Base-by-base conservation (phyloP, 2,797 vertebrate genomes). In the Ispidina lecontei region DNA sequence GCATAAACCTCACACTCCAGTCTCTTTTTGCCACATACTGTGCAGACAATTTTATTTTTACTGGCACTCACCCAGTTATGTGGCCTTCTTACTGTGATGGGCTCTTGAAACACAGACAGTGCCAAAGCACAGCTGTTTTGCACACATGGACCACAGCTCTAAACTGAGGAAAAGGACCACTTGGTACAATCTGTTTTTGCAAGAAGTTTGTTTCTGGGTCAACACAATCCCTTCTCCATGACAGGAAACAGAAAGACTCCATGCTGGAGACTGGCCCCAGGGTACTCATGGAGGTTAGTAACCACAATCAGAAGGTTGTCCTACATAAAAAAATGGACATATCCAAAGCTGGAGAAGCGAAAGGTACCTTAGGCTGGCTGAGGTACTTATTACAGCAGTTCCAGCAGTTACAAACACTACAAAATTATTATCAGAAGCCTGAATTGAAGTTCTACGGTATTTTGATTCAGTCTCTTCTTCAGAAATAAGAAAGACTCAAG, bases 101-200 rank as follows among this genome's bases (percentile, higher is more conserved):
- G 14, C 28, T 16, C 37, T 73, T 49, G 29, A 28, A 10, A 54
- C 12, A 51, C 28, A 70, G 52, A 55, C 14, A 72, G 43, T n/a
- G 35, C 46, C n/a, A 44, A 55, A 78, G 25, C 17, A 65, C 1
- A 2, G 19, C 7, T 91, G 2, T 59, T 52, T 37, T 51, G 33
- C 52, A 43, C 6, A 1, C 0, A 0, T 19, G 22, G 13, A 52
- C 21, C 33, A 44, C 1, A 1, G 5, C 10, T n/a, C n/a, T 20
- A 8, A 35, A 4, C 4, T 46, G 41, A 85, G 13, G 22, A 41
- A 78, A 69, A 79, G 21, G 54, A 62, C 62, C 12, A 9, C 26
- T 68, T 35, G 20, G 3, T 1, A 1, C 25, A 78, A 19, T 33
- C 58, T 79, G 14, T 28, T 43, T 64, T 4, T 5, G 19, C 7